Conservation (phyloP, 2,888 invertebrate species). For the Acrobasis consociella region DNA sequence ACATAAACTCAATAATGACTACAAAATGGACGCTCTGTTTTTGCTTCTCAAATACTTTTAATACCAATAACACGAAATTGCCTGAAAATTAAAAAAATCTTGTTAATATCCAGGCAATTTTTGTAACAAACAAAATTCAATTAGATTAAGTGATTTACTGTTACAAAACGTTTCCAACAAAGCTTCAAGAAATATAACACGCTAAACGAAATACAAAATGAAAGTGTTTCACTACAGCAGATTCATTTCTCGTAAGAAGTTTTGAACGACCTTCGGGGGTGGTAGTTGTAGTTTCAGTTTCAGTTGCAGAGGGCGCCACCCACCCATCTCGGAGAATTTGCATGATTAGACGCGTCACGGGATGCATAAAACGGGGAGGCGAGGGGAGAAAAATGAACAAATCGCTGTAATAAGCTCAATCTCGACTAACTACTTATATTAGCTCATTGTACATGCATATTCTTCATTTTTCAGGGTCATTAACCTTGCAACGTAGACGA, state of each 20-base stretch:
- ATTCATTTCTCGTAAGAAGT: slow-evolving; percentile 76
- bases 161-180: slow-evolving; percentile 26
- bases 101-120: too few species aligned
- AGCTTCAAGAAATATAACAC: slow-evolving; percentile 35
- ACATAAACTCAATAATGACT: too few species aligned
- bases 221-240: slow-evolving; percentile 72
- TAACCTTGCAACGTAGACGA: not conserved
- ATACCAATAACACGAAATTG: not conserved
- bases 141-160: slow-evolving; percentile 15
- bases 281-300: slow-evolving; percentile 72
- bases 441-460: slow-evolving; percentile 9
- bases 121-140: slow-evolving; percentile 12
- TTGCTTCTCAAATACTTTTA: not conserved
- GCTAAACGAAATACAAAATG: slow-evolving; percentile 54
- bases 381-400: slow-evolving; percentile 37
- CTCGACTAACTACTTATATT: slow-evolving; percentile 8
- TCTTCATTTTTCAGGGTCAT: slow-evolving; percentile 11
- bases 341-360: slow-evolving; percentile 71
- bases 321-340: slow-evolving; percentile 71
- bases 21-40: not conserved
- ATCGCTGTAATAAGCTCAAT: slow-evolving; percentile 30
- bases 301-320: slow-evolving; percentile 62
- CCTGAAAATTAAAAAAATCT: not conserved
- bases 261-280: slow-evolving; percentile 78
- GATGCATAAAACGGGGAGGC: slow-evolving; percentile 56